Evolutionary conservation across 1,140 invertebrate genomes (phyloP), one percentile per base, ranked within the genome.

Genomic region (Drosophila subpulchrella): DNA sequence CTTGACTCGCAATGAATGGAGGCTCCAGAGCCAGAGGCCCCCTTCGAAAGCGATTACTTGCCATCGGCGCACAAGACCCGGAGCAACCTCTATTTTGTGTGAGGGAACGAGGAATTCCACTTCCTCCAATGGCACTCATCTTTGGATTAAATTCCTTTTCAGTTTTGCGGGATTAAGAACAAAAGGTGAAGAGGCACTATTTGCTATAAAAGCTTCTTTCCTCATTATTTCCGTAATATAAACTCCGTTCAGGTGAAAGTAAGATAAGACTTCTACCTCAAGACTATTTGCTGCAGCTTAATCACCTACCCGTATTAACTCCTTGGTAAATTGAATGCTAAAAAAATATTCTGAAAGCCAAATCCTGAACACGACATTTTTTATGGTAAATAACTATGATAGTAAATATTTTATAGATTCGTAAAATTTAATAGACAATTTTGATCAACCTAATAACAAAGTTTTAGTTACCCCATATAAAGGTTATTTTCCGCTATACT

Each of bases 31-130:
- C 65, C 53, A 6, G 6, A 24, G 15, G 36, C 20, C 32, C 32
- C 13, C 30, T 61, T 54, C 5, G 39, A 46, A 62, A 32, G 36
- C 56, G 61, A 65, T 65, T 71, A 50, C 47, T 41, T 24, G 44
- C 63, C 44, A 3, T 27, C 32, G 61, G 65, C 50, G 20, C 73
- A 63, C 1, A 68, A 50, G 10, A 39, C 77, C 84, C 94, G 92
- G 55, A 94, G 84, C 36, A 88, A 81, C 84, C 86, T 90, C 89
- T n/a, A 94, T 80, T 92, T 94, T 91, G 20, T 93, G 93, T 51
- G 93, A 94, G 12, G 94, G 93, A 63, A 94, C 94, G 39, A 95
- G 55, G 89, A 94, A 95, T n/a, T 75, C 42, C 27, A 57, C 38
- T 12, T 71, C 57, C 4, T 77, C 36, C 12, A 13, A 65, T 17